Base-by-base conservation (phyloP, 2,797 vertebrate genomes). In the Alcedo atthis region DNA sequence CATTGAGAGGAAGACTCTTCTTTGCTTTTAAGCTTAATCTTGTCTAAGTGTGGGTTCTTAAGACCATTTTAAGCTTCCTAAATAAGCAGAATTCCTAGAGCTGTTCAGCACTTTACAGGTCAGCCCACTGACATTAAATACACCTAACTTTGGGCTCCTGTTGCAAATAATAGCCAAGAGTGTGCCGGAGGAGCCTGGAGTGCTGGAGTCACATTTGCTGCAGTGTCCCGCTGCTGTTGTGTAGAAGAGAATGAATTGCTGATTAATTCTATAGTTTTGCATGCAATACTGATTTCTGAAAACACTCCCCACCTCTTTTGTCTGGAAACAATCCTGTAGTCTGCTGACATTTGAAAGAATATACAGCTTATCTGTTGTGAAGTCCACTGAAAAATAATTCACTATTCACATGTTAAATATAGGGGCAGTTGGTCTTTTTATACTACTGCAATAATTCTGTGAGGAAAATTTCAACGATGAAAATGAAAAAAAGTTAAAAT, bases 401-500 rank as follows among this genome's bases (percentile, higher is more conserved):
- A 97, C 97, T 97, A 97, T 98, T 97, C 97, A 96, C 97, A 97
- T 97, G 97, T 97, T 98, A 98, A 98, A 98, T 97, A 97, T 97
- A 97, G 97, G 98, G 98, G 97, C 98, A 98, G 98, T 98, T 98
- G 98, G 97, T 98, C 98, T 98, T 98, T 98, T 98, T 98, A 96
- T 97, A 97, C 97, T 97, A 97, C 97, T 98, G 97, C 97, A 98
- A 96, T 98, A 97, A 96, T 98, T 98, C 97, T 98, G 97, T 97
- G 98, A 98, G 97, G 96, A 96, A 97, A 94, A 97, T 97, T 98
- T 97, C 97, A 97, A 98, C 98, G 98, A 98, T 98, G 98, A 98
- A 99, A 98, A 98, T 98, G 97, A 98, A 98, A 97, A 97, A 97
- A 97, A 98, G 97, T 98, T 98, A 97, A 98, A 98, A 98, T 97